These are phyloP conservation scores for Empidonax traillii DNA, from an alignment of 2,113 vertebrate genomes.

Conservation along the genomic window DNA sequence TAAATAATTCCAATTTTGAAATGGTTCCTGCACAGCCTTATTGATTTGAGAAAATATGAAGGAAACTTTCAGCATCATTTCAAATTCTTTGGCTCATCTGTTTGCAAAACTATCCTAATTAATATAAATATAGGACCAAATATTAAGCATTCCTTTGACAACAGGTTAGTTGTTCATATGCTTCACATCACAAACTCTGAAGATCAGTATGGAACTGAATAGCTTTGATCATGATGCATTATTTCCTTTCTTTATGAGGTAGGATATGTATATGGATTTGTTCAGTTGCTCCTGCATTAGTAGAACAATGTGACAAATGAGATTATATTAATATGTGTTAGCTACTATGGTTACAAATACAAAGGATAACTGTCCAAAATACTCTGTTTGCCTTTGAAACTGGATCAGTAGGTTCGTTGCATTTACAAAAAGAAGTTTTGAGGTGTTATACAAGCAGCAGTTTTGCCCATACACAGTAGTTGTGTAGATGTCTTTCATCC, in stretches of 20 bases:
- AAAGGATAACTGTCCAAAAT: background rate
- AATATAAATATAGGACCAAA: background rate
- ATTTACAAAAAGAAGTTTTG: background rate
- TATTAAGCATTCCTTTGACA: background rate
- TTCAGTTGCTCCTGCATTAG: background rate
- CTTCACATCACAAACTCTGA: background rate
- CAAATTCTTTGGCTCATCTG: background rate
- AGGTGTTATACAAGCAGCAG: background rate
- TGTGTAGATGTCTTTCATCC: background rate
- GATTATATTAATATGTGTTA: background rate
- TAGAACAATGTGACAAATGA: background rate
- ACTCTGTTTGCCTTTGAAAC: background rate
- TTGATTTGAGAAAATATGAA: background rate
- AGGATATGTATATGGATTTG: background rate
- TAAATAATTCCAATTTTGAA: background rate
- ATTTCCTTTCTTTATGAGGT: constrained; percentile 1
- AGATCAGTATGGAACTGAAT: background rate
- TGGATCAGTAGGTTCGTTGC: background rate
- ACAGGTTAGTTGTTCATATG: background rate
- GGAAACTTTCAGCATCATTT: background rate
- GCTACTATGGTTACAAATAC: background rate
- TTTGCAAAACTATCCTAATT: background rate
- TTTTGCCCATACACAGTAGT: background rate
- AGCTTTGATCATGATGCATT: background rate
- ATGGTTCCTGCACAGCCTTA: background rate